These are phyloP conservation scores for Mellilla xanthometata DNA, from an alignment of 2,888 invertebrate species.

Conservation along the genomic window DNA sequence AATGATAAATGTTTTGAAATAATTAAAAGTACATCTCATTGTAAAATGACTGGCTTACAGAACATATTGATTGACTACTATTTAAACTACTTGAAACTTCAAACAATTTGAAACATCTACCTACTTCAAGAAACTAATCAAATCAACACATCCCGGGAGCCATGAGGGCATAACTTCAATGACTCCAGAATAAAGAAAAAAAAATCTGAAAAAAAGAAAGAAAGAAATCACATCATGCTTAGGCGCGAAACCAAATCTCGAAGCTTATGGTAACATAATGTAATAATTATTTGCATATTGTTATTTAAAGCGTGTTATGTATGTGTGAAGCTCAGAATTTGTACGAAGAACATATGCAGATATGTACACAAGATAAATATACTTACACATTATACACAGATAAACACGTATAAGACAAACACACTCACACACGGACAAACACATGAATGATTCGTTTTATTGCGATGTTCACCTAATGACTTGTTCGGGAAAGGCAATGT, in stretches of 20 bases:
- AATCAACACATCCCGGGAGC: conserved; percentile 62
- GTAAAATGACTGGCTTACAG: too few relatives aligned
- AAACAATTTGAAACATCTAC: too few relatives aligned
- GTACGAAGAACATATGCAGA: conserved; percentile 8
- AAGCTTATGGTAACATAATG: conserved; percentile 25
- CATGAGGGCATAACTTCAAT: conserved; percentile 73
- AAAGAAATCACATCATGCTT: conserved; percentile 36
- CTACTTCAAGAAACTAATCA: conserved; percentile 6
- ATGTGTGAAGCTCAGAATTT: conserved; percentile 9
- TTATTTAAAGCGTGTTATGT: conserved; percentile 28
- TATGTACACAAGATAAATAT: conserved; percentile 22
- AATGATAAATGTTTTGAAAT: too few relatives aligned
- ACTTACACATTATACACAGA: conserved; percentile 21
- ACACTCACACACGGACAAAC: conserved; percentile 30
- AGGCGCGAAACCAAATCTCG: conserved; percentile 32
- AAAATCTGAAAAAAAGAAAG: neutral
- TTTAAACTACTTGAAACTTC: too few relatives aligned
- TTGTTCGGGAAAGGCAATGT: conserved; percentile 23
- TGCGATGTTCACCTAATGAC: conserved; percentile 19
- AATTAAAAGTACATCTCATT: too few relatives aligned
- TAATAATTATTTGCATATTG: conserved; percentile 30
- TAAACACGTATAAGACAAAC: conserved; percentile 15
- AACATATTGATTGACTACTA: too few relatives aligned
- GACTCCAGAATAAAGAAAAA: conserved; percentile 47
- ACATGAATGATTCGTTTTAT: conserved; percentile 30